Percentiles rank a stretch among this genome's conserved stretches.
Conservation (phyloP, 2,888 invertebrate genomes). For the Exephanes ischioxanthus region DNA sequence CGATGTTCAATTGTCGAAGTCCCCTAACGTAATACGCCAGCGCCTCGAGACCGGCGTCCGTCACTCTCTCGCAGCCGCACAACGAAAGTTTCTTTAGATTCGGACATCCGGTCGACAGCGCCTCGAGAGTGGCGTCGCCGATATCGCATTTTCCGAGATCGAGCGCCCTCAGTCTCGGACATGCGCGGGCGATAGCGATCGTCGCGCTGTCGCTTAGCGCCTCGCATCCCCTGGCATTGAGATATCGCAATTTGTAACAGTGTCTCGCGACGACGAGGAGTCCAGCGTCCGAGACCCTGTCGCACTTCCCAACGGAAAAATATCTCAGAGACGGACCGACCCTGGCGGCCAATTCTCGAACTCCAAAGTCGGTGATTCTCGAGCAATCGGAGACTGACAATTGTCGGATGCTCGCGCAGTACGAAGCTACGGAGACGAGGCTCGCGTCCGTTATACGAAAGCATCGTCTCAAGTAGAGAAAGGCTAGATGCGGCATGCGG, state of each 20-base stretch:
- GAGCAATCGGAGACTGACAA: slow-evolving; percentile 96
- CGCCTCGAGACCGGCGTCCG: slow-evolving; percentile 94
- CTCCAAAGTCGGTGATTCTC: slow-evolving; percentile 95
- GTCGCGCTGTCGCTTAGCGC: slow-evolving; percentile 97
- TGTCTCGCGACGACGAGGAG: slow-evolving; percentile 94
- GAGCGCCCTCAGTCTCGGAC: slow-evolving; percentile 93
- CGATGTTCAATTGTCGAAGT: slow-evolving; percentile 96
- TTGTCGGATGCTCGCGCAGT: slow-evolving; percentile 93
- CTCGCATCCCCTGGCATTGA: slow-evolving; percentile 96
- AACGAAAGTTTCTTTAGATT: slow-evolving; percentile 96
- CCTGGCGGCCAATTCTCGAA: slow-evolving; percentile 94
- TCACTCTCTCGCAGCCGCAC: slow-evolving; percentile 95
- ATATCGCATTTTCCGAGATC: slow-evolving; percentile 98
- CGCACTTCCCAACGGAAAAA: slow-evolving; percentile 97
- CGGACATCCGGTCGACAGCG: slow-evolving; percentile 95
- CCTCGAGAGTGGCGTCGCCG: slow-evolving; percentile 94
- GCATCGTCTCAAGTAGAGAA: slow-evolving; percentile 95
- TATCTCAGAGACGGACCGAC: slow-evolving; percentile 95
- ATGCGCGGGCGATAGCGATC: slow-evolving; percentile 93
- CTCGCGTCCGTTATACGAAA: slow-evolving; percentile 96
- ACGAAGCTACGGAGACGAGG: slow-evolving; percentile 95
- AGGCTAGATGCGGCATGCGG: slow-evolving; percentile 94
- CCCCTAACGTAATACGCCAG: slow-evolving; percentile 96
- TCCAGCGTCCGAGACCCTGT: slow-evolving; percentile 96
- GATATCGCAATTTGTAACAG: slow-evolving; percentile 95